phyloP scores from a whole-genome alignment of 2,797 vertebrate species.

The Phalloptychus januarius region DNA sequence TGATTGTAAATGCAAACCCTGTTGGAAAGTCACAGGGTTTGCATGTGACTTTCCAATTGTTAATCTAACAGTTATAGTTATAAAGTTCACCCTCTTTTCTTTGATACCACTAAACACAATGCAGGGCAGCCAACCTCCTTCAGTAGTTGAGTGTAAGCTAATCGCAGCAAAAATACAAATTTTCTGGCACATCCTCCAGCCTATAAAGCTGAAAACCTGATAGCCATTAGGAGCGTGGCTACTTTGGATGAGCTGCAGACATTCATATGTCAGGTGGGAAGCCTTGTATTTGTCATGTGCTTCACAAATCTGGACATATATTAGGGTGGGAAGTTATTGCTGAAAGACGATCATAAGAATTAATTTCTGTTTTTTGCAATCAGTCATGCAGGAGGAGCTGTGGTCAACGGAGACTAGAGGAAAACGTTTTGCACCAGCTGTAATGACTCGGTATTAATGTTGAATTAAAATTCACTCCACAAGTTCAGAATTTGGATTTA shows the following conservation, averaged over 20 bases:
- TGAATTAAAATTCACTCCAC: too few species aligned
- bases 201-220: neutral
- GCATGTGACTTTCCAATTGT: too few species aligned
- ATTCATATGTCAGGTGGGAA: neutral
- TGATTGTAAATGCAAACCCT: neutral
- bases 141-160: neutral
- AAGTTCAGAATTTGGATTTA: too few species aligned
- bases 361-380: neutral
- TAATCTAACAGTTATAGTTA: neutral
- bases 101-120: neutral
- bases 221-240: neutral
- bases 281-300: neutral
- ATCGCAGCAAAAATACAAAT: neutral
- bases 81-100: neutral
- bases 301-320: neutral
- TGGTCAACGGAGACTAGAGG: neutral
- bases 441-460: too few species aligned
- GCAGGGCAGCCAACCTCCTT: neutral
- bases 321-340: neutral
- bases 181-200: neutral
- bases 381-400: neutral
- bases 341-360: neutral
- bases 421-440: neutral
- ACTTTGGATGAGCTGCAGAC: neutral
- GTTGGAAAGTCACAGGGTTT: neutral